Base-by-base conservation (phyloP, 2,113 vertebrate genomes). In the Merops nubicus region DNA sequence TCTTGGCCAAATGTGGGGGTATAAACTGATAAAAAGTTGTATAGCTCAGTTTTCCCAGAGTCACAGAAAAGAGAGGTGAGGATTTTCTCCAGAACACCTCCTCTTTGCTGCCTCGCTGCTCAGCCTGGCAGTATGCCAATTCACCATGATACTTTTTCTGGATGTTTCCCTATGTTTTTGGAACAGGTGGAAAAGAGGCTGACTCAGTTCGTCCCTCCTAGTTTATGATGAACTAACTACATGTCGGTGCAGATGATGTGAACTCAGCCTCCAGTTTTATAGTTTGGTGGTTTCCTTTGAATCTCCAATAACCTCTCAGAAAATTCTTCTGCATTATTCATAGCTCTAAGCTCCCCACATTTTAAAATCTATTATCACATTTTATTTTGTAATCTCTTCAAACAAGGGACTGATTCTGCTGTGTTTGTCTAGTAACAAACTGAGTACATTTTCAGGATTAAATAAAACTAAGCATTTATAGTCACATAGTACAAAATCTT, bases 1-100 rank as follows among this genome's bases (percentile, higher is more conserved):
- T 82, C 31, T 47, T 33, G 7, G 21, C 50, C 21, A 2, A 4
- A 10, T 28, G 51, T 38, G 42, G 67, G 29, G 72, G 23, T 26
- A 2, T 2, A 14, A 8, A 18, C 29, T 77, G 54, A 54, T 60
- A 31, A 1, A 1, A 33, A 15, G 64, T 4, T n/a, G 13, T 1
- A 12, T 26, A 50, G 76, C 18, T 26, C 26, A 42, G 34, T 65
- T 72, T 87, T 53, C 63, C 47, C 67, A 29, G 53, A 23, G 81
- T 31, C 59, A 59, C 40, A 38, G 80, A 48, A 53, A 10, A 2
- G 2, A 62, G 45, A 73, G 84, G 34, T 34, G 69, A 85, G 43
- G 38, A 11, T 20, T 57, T 53, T 25, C 80, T n/a, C 63, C 54
- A 57, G 25, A 48, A 36, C 23, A 31, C 4, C 64, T 77, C 23